Conservation (phyloP, 2,113 vertebrate genomes). For the Pardalotus punctatus region DNA sequence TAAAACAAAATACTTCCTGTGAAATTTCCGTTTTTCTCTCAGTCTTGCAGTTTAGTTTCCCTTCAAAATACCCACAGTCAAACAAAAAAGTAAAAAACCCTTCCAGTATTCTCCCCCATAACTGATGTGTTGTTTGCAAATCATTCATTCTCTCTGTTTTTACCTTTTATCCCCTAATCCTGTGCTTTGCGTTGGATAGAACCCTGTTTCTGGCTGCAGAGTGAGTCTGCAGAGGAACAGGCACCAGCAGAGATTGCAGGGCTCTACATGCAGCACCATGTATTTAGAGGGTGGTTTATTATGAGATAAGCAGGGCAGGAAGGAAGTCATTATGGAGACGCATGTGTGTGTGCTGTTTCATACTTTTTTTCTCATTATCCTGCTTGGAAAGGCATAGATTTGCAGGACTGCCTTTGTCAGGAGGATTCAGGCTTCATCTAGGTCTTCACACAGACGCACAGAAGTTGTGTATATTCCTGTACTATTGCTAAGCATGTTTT, state of each 20-base stretch:
- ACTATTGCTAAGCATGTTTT: background rate
- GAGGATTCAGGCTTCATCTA: background rate
- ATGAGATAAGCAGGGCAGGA: background rate
- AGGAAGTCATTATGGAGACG: background rate
- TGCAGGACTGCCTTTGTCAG: background rate
- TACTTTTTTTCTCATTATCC: background rate
- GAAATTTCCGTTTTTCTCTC: background rate
- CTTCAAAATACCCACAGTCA: background rate
- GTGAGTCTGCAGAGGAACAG: background rate
- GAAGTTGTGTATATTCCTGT: background rate
- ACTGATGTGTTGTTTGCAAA: background rate
- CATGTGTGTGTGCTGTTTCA: background rate
- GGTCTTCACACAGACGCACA: fast-evolving
- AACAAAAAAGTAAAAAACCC: background rate
- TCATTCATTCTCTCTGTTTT: background rate
- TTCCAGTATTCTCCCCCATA: background rate
- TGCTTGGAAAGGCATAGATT: background rate
- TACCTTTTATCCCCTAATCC: background rate
- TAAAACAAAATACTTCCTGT: background rate
- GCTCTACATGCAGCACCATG: background rate
- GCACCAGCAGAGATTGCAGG: background rate
- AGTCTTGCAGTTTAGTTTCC: background rate
- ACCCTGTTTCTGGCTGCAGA: background rate
- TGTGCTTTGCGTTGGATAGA: background rate
- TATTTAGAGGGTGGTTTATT: background rate